phyloP scores from a whole-genome alignment of 92 coral and sea anemone genomes.

The Epizoanthus illoricatus region DNA sequence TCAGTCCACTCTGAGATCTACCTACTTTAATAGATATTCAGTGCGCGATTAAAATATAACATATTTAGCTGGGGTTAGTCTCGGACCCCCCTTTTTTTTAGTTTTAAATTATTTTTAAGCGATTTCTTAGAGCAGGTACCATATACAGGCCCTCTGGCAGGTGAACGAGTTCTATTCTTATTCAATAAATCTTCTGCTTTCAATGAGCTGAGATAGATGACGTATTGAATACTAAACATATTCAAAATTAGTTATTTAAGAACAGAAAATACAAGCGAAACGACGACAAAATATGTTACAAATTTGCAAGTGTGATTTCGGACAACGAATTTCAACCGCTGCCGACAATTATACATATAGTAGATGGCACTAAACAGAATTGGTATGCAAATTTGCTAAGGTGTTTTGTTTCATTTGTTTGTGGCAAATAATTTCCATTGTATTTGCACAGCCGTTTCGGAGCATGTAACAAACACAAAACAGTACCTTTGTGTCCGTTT shows the following conservation, averaged over 20 bases:
- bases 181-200: slow-evolving; percentile 14
- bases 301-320: slow-evolving; percentile 15
- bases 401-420: slow-evolving; percentile 34
- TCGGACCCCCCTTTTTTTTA: neutral
- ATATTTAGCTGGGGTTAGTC: neutral
- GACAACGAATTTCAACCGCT: neutral
- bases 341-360: slow-evolving; percentile 19
- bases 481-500: slow-evolving; percentile 20
- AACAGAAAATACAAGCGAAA: neutral
- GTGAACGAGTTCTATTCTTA: slow-evolving; percentile 22
- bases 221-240: neutral
- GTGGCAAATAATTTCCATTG: slow-evolving; percentile 33
- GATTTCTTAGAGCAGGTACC: slow-evolving; percentile 17
- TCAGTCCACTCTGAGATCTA: neutral
- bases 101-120: neutral
- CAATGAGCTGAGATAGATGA: neutral
- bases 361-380: neutral
- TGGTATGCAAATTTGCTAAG: slow-evolving; percentile 24
- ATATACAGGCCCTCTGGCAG: slow-evolving; percentile 29
- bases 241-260: neutral
- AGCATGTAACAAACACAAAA: slow-evolving; percentile 21
- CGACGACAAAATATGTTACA: neutral
- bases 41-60: neutral
- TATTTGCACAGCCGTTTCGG: slow-evolving; percentile 44
- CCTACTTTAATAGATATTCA: neutral